Evolutionary conservation across 2,113 vertebrate species (phyloP), one percentile per base, ranked within the genome.

Genomic region (Calyptomena viridis): DNA sequence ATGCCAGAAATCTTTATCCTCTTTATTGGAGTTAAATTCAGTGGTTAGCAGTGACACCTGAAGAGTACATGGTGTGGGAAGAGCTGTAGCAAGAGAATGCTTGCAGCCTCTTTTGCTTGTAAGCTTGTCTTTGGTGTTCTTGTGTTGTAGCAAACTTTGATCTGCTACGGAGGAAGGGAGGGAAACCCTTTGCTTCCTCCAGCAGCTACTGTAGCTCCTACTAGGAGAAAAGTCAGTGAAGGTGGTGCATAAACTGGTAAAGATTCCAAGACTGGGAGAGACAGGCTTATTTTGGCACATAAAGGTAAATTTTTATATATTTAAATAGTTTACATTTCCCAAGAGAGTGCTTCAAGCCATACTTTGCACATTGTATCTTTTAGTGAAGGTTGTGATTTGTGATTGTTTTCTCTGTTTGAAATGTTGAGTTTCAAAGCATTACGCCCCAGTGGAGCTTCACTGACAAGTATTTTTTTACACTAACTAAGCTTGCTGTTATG

Each of bases 311-410:
- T 89, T 76, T 85, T 53, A 15, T 73, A 4, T 83, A 27, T 91
- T 76, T 85, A 62, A 80, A 42, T 83, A 73, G 75, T 25, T 90
- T 49, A 20, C 3, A 12, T 90, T 92, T 91, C 94, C 76, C 50
- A 62, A 80, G 67, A 53, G 75, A 39, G 50, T 50, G 27, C 63
- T 92, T 94, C 23, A 69, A 83, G 47, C 74, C 16, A 12, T 62
- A 42, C 28, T 83, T 95, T 49, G 37, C 25, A 4, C 3, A 1
- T 85, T 85, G 28, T 44, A 55, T 68, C 63, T 86, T 80, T 85
- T 83, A 69, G 28, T 50, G 67, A 40, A 80, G n/a, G n/a, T 13
- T 93, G 40, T 93, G 88, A 94, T 92, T 95, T 93, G 75, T 92
- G 75, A 74, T 83, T 88, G 83, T 79, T 93, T 60, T 79, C 64